Percentiles rank a stretch among this genome's conserved stretches.
These are phyloP conservation scores for Pterostichus madidus DNA, from an alignment of 2,888 invertebrate genomes.

Conservation along the genomic window DNA sequence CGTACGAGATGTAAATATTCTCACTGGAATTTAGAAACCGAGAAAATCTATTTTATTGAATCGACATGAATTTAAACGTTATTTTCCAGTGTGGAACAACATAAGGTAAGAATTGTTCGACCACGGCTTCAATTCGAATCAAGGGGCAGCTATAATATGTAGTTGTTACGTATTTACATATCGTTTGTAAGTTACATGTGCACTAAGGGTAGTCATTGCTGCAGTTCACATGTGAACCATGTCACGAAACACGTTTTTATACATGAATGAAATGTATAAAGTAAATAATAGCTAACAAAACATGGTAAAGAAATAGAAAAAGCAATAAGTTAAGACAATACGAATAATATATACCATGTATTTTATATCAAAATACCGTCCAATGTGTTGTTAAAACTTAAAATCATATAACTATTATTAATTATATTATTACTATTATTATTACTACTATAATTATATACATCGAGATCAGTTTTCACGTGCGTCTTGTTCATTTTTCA, in stretches of 20 bases:
- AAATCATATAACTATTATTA: slow-evolving; percentile 60
- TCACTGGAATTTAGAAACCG: slow-evolving; percentile 18
- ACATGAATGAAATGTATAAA: slow-evolving; percentile 35
- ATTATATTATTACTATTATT: slow-evolving; percentile 47
- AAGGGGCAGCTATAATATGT: slow-evolving; percentile 46
- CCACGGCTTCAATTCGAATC: slow-evolving; percentile 23
- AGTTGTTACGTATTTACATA: slow-evolving; percentile 52
- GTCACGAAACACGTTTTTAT: slow-evolving; percentile 51
- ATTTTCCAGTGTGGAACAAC: slow-evolving; percentile 30
- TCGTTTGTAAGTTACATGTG: slow-evolving; percentile 49
- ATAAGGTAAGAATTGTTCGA: slow-evolving; percentile 29
- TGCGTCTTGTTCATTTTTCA: slow-evolving; percentile 61
- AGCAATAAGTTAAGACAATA: slow-evolving; percentile 65
- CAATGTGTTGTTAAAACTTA: slow-evolving; percentile 64
- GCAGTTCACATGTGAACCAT: slow-evolving; percentile 34
- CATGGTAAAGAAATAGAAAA: slow-evolving; percentile 49
- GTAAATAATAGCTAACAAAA: slow-evolving; percentile 34
- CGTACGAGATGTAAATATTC: slow-evolving; percentile 48
- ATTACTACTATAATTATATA: slow-evolving; percentile 55
- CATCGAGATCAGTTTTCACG: slow-evolving; percentile 55
- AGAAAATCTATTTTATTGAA: slow-evolving; percentile 25
- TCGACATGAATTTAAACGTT: not conserved
- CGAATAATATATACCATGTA: slow-evolving; percentile 52
- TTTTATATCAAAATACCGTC: slow-evolving; percentile 66
- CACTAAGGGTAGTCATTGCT: slow-evolving; percentile 33